These are phyloP conservation scores for Parthenolecanium corni DNA, from an alignment of 2,888 invertebrate species.

Conservation along the genomic window DNA sequence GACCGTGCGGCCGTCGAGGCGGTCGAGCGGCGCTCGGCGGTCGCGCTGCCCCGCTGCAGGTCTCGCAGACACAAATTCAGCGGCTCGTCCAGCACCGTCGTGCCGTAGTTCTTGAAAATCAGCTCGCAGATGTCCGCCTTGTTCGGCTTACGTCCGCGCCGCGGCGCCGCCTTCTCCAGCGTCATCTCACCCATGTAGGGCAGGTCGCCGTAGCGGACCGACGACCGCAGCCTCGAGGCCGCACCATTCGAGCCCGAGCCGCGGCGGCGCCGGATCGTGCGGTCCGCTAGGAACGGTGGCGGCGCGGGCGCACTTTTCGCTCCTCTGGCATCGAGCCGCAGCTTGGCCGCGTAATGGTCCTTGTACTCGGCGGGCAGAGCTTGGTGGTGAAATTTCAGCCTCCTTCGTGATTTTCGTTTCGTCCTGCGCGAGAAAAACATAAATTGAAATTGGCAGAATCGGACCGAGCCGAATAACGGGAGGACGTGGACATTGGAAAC, in stretches of 20 bases:
- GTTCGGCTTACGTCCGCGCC: conserved; percentile 77
- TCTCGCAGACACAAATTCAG: conserved; percentile 65
- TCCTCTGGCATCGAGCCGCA: conserved; percentile 35
- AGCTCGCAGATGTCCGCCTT: conserved; percentile 85
- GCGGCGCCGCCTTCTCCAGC: conserved; percentile 71
- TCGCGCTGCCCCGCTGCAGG: conserved; percentile 12
- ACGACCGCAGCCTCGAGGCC: conserved; percentile 36
- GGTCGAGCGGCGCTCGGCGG: conserved; percentile 63
- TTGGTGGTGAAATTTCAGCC: conserved; percentile 69
- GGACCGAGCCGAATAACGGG: neutral
- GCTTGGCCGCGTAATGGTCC: conserved; percentile 63
- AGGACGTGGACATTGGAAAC: neutral
- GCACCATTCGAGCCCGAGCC: neutral
- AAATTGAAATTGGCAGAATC: neutral
- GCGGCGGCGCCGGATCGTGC: conserved; percentile 37
- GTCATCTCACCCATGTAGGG: conserved; percentile 91
- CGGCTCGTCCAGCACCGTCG: conserved; percentile 63
- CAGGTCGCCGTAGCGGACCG: conserved; percentile 54
- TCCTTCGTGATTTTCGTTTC: conserved; percentile 56
- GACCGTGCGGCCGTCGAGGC: conserved; percentile 79
- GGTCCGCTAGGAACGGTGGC: conserved; percentile 40
- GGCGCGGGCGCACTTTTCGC: neutral
- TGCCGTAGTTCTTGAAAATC: conserved; percentile 84
- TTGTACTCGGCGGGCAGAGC: conserved; percentile 65
- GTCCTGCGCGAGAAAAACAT: conserved; percentile 35